phyloP scores from a whole-genome alignment of 2,888 invertebrate genomes.

The Cheilosia vulpina region DNA sequence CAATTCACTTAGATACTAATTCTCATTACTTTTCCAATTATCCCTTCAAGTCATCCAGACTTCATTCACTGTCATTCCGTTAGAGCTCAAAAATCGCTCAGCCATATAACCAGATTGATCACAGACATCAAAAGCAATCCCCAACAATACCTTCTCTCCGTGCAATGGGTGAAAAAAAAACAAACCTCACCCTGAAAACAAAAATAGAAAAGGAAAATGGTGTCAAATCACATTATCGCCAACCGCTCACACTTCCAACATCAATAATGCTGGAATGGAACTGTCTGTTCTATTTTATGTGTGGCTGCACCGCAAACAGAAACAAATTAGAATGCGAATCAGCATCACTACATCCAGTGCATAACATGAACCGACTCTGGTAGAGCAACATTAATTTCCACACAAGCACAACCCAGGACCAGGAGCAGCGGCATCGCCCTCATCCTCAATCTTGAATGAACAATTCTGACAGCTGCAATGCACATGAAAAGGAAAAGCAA shows the following conservation, averaged over 20 bases:
- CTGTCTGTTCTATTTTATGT: conserved; percentile 57
- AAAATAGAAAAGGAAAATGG: conserved; percentile 6
- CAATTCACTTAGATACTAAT: background rate
- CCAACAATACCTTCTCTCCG: conserved; percentile 46
- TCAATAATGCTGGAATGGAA: conserved; percentile 28
- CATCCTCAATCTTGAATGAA: conserved; percentile 47
- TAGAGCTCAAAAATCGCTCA: conserved; percentile 59
- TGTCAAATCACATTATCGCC: conserved; percentile 58
- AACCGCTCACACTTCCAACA: conserved; percentile 20
- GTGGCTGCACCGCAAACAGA: conserved; percentile 62
- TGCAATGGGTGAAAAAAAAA: background rate
- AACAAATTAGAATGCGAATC: conserved; percentile 61
- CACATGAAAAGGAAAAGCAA: conserved; percentile 39
- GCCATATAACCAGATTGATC: conserved; percentile 61
- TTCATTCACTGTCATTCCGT: conserved; percentile 43
- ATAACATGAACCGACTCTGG: conserved; percentile 33
- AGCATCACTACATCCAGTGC: conserved; percentile 44
- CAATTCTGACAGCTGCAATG: conserved; percentile 66
- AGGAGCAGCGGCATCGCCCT: conserved; percentile 1
- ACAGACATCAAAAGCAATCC: conserved; percentile 67
- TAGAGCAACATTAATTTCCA: conserved; percentile 47
- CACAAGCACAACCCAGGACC: conserved; percentile 2
- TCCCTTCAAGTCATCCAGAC: conserved; percentile 35
- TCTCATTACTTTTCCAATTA: conserved; percentile 36
- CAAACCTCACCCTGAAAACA: conserved; percentile 1